Evolutionary conservation across 2,888 invertebrate species (phyloP).

Genomic region (Caenorhabditis sulstoni): DNA sequence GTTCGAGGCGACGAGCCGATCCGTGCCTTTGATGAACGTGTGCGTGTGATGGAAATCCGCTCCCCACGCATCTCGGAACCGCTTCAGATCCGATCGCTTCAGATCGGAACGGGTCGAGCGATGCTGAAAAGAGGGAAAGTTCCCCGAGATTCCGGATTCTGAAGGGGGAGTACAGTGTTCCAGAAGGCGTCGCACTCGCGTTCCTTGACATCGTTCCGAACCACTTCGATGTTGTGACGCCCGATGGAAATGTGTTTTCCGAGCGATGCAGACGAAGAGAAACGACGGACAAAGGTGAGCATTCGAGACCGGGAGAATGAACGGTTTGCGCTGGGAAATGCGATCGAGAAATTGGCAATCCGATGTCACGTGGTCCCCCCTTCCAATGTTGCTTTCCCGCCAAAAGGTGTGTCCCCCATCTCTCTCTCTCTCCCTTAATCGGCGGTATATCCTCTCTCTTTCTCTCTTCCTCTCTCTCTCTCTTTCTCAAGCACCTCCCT

Average conservation of each 20-base stretch:
- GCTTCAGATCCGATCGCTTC: slow-evolving; percentile 28
- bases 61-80: slow-evolving; percentile 24
- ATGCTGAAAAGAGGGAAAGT: neutral
- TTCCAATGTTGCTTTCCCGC: slow-evolving; percentile 12
- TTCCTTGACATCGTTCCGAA: slow-evolving; percentile 11
- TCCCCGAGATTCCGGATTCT: neutral
- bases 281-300: slow-evolving; percentile 24
- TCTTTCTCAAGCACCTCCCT: slow-evolving; percentile 25
- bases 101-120: slow-evolving; percentile 11
- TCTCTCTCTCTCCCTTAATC: slow-evolving; percentile 15
- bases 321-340: too few relatives aligned
- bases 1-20: slow-evolving; percentile 19
- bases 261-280: slow-evolving; percentile 9
- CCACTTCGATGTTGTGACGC: slow-evolving; percentile 14
- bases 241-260: slow-evolving; percentile 7
- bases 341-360: too few relatives aligned
- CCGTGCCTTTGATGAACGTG: slow-evolving; percentile 27
- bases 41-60: slow-evolving; percentile 21
- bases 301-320: slow-evolving; percentile 1
- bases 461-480: slow-evolving; percentile 22
- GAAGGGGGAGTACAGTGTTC: neutral
- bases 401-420: slow-evolving; percentile 39
- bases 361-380: neutral
- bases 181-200: slow-evolving; percentile 26
- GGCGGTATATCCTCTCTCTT: too few relatives aligned